These are phyloP conservation scores for Tetanocera ferruginea DNA, from an alignment of 2,888 invertebrate species.

Conservation along the genomic window DNA sequence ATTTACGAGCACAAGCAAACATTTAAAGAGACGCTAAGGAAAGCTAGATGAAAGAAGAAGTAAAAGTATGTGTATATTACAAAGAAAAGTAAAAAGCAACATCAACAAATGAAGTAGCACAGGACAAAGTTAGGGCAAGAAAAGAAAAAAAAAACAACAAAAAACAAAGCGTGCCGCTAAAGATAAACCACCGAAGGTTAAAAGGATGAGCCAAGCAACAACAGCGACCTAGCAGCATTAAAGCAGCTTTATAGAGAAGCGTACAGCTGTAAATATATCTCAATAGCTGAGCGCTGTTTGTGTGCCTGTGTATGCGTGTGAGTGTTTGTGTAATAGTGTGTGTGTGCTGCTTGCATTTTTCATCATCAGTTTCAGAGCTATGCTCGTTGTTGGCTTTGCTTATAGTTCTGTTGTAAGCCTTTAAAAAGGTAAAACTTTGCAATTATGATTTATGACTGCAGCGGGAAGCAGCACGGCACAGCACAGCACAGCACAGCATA, in stretches of 20 bases:
- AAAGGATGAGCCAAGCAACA: too few species aligned
- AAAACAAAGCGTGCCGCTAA: not conserved
- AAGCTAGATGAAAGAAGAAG: not conserved
- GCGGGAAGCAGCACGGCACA: not conserved
- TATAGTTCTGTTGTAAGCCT: conserved; percentile 8
- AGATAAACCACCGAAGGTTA: too few species aligned
- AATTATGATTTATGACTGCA: conserved; percentile 29
- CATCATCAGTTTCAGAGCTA: not conserved
- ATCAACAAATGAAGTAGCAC: not conserved
- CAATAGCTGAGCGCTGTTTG: not conserved
- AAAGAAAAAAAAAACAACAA: too few species aligned
- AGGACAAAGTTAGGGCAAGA: not conserved
- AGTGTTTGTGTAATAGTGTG: not conserved
- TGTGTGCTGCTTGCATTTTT: conserved; percentile 15
- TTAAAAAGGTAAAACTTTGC: conserved; percentile 27
- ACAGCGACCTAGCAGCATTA: too few species aligned
- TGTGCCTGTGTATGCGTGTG: not conserved
- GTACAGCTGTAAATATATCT: too few species aligned
- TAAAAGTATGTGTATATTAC: not conserved
- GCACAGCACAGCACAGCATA: not conserved
- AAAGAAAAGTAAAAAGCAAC: not conserved
- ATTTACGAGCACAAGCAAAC: not conserved
- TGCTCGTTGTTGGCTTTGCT: conserved; percentile 2
- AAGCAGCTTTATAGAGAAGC: too few species aligned
- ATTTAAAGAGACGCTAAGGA: not conserved